Evolutionary conservation across 2,888 invertebrate species (phyloP).

Genomic region (Mechanitis mazaeus): DNA sequence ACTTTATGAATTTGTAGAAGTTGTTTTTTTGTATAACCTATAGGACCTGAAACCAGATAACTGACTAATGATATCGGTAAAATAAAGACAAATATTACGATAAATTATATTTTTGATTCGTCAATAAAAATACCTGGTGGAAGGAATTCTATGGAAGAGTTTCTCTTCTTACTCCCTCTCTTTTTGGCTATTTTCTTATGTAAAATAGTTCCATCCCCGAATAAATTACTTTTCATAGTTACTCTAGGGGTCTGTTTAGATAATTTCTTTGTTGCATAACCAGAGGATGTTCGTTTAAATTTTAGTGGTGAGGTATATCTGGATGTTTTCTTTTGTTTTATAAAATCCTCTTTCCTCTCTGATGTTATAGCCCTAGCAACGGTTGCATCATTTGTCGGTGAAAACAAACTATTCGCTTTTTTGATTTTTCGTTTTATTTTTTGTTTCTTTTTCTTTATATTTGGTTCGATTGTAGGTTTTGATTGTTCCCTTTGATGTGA

Average conservation of each 20-base stretch:
- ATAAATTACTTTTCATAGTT: conserved; percentile 6
- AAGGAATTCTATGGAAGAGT: conserved; percentile 16
- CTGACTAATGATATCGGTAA: neutral
- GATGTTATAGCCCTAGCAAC: conserved; percentile 31
- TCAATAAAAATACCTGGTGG: conserved; percentile 23
- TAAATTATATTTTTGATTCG: neutral
- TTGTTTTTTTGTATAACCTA: neutral
- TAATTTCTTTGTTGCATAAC: conserved; percentile 16
- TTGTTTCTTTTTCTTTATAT: conserved; percentile 24
- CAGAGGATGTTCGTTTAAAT: conserved; percentile 26
- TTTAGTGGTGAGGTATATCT: conserved; percentile 33
- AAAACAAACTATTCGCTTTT: conserved; percentile 37
- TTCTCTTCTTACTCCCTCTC: conserved; percentile 36
- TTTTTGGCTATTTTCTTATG: conserved; percentile 32
- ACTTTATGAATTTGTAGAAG: too few species aligned
- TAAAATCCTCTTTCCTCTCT: conserved; percentile 28
- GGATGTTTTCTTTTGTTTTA: conserved; percentile 19
- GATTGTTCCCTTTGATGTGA: conserved; percentile 27
- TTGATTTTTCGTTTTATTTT: conserved; percentile 35
- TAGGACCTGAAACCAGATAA: conserved; percentile 12
- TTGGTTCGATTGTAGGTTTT: conserved; percentile 15
- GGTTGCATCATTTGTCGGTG: conserved; percentile 21
- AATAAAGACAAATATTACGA: neutral
- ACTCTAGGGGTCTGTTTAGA: conserved; percentile 7
- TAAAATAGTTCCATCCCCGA: conserved; percentile 5